Base-by-base conservation (phyloP, 2,888 invertebrate species). In the Cryptocephalus moraei region DNA sequence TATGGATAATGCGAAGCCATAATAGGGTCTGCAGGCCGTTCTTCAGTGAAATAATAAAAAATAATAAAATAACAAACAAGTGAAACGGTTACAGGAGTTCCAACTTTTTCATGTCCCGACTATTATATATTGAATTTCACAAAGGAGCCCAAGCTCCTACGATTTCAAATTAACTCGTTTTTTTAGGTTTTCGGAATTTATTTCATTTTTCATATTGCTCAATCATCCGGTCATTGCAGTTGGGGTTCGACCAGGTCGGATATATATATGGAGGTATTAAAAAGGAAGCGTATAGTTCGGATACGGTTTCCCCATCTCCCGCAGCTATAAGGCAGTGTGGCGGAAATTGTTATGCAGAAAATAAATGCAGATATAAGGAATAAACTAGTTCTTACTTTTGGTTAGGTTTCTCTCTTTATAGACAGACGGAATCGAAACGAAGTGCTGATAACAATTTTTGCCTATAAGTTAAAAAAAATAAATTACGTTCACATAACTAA, bases 91-190 rank as follows among this genome's bases (percentile, higher is more conserved):
- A 53, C 49, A 52, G 43, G 51, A 50, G 54, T 52, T 53, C 49
- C 49, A 44, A 45, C 43, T 22, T 51, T 52, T 49, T 53, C 50
- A 53, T 49, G 54, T 52, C 42, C 49, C 46, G 40, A 33, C 48
- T 50, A 38, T 42, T 47, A 51, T 32, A 33, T 49, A 52, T 56
- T 50, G 51, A 50, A 50, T 56, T 56, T 56, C 56, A 56, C 48
- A 54, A 51, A 54, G 54, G 45, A 22, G 22, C 22, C 22, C 22
- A 2, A 22, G 46, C 51, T 53, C 45, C 55, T 55, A 52, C 51
- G 49, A 52, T 55, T 55, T 53, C 52, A 53, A 50, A 49, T 50
- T 32, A 40, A 47, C 44, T 43, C 45, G 46, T 45, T 49, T 45
- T 45, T 47, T 48, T 46, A 32, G 44, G 13, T 36, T 36, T 12